A percentile compares a stretch with the other conserved stretches of the same genome.
Evolutionary conservation across 2,113 vertebrate species (phyloP).

Genomic region (Tylochromis polylepis): DNA sequence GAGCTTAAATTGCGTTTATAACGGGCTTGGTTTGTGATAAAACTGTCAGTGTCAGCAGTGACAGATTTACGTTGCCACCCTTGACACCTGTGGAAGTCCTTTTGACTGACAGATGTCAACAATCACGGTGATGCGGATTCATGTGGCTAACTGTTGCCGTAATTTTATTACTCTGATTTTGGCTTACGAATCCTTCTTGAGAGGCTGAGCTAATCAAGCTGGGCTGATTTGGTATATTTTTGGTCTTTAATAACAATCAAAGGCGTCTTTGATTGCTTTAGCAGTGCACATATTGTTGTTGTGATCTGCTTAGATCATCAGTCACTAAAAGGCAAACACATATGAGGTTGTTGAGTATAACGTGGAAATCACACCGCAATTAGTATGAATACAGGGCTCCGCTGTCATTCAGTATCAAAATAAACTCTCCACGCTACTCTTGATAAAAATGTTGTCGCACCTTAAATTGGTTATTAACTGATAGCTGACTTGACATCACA

Average conservation of each 20-base stretch:
- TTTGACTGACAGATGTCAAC: conserved; percentile 32
- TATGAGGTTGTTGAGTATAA: background rate
- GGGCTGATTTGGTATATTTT: background rate
- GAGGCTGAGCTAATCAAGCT: background rate
- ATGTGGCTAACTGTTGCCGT: background rate
- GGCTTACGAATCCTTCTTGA: background rate
- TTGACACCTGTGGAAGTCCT: conserved; percentile 34
- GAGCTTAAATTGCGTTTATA: background rate
- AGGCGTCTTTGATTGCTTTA: background rate
- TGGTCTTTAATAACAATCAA: background rate
- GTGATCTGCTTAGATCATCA: background rate
- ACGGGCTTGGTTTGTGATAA: background rate
- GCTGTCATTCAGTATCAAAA: background rate
- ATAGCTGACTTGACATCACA: background rate
- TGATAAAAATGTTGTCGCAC: background rate
- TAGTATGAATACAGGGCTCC: background rate
- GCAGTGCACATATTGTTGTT: background rate
- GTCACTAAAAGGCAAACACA: background rate
- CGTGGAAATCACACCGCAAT: background rate
- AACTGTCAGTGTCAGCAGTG: background rate
- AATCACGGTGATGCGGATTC: background rate
- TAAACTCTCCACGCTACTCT: background rate
- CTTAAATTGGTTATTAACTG: background rate
- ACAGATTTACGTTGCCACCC: background rate
- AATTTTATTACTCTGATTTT: background rate